These are phyloP conservation scores for Latrodectus geometricus DNA, from an alignment of 1,140 invertebrate species.

Conservation along the genomic window DNA sequence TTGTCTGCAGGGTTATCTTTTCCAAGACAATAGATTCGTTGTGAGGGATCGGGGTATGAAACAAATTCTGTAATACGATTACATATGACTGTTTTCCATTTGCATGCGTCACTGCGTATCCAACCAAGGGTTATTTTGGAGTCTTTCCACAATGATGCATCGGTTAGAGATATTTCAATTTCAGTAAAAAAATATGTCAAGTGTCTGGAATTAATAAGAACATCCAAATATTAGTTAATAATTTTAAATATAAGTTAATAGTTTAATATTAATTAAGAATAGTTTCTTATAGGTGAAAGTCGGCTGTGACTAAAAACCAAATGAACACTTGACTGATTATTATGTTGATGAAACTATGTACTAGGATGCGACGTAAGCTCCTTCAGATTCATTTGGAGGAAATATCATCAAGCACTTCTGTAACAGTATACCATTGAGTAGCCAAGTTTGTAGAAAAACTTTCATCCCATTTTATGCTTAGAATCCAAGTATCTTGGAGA, in stretches of 20 bases:
- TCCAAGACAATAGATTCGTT: slow-evolving; percentile 4
- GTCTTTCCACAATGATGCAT: slow-evolving; percentile 2
- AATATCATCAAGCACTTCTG: neutral
- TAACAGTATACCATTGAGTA: neutral
- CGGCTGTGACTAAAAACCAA: no score
- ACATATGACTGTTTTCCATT: slow-evolving; percentile 35
- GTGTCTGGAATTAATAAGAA: no score
- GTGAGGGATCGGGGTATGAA: neutral
- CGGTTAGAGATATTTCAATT: neutral
- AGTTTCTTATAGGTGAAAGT: no score
- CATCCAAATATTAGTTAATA: no score
- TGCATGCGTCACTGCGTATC: slow-evolving; percentile 18
- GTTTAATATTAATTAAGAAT: no score
- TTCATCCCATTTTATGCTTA: slow-evolving; percentile 32
- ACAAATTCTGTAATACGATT: slow-evolving; percentile 23
- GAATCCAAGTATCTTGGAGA: slow-evolving; percentile 47
- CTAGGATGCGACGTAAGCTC: no score
- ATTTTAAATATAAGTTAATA: no score
- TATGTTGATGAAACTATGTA: slow-evolving; percentile 29
- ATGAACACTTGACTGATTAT: slow-evolving; percentile 12
- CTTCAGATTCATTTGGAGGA: no score
- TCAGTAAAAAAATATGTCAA: slow-evolving; percentile 37
- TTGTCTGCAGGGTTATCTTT: slow-evolving; percentile 12
- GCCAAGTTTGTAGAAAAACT: slow-evolving; percentile 7
- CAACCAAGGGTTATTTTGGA: slow-evolving; percentile 1